phyloP scores from a whole-genome alignment of 2,113 vertebrate genomes.

The Charadrius vociferus region DNA sequence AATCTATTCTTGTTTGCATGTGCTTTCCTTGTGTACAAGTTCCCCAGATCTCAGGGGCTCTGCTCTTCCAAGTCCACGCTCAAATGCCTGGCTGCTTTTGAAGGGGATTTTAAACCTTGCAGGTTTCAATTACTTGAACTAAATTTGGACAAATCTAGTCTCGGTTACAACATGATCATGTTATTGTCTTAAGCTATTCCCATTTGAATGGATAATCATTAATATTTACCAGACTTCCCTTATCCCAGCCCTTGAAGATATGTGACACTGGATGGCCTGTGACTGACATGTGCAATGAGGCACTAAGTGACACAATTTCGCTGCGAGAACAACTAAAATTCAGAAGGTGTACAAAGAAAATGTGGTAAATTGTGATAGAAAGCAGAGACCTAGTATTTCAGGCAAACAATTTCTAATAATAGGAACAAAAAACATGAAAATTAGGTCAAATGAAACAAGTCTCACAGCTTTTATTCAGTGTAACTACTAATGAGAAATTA shows the following conservation, averaged over 20 bases:
- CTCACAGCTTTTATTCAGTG: neutral
- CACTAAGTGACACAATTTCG: neutral
- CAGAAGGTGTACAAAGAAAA: neutral
- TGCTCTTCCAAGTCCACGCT: neutral
- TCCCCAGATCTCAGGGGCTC: neutral
- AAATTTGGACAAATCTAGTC: neutral
- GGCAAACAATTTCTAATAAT: neutral
- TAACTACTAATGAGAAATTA: neutral
- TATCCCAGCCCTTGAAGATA: neutral
- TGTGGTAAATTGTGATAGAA: neutral
- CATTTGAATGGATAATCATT: neutral
- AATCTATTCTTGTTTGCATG: neutral
- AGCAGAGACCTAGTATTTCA: neutral
- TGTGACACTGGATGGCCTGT: neutral
- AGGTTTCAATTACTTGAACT: neutral
- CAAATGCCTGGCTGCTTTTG: neutral
- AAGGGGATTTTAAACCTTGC: neutral
- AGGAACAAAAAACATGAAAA: neutral
- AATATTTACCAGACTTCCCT: neutral
- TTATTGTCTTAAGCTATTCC: neutral
- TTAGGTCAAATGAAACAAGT: neutral
- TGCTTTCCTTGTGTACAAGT: neutral
- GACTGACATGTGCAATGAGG: neutral
- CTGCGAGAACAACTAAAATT: neutral
- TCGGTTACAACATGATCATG: neutral